Percentiles rank a stretch among this genome's conserved stretches.
These are phyloP conservation scores for Micronycteris hirsuta DNA, from an alignment of 2,113 vertebrate genomes.

Conservation along the genomic window DNA sequence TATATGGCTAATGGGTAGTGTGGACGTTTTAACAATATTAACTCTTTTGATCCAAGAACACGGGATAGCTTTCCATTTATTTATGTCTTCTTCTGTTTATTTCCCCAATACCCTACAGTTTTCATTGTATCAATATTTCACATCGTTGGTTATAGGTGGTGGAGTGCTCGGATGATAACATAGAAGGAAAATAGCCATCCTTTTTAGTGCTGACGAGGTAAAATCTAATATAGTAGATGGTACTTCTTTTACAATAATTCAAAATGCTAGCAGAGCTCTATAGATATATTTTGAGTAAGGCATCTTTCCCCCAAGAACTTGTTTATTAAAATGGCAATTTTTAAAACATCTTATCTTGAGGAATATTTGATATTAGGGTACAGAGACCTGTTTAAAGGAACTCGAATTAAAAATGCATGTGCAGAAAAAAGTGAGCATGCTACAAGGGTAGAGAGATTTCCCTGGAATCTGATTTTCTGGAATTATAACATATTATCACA, in stretches of 20 bases:
- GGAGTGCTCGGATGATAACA: not conserved
- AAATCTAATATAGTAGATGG: not conserved
- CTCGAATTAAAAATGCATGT: not conserved
- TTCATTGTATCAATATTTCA: not conserved
- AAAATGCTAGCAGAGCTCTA: not conserved
- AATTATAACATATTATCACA: not conserved
- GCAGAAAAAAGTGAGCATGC: not conserved
- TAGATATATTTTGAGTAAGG: not conserved
- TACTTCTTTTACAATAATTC: not conserved
- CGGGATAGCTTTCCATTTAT: not conserved
- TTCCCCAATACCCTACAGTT: not conserved
- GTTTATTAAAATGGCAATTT: conserved; percentile 21
- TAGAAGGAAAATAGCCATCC: not conserved
- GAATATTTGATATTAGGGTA: not conserved
- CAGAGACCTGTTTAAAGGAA: not conserved
- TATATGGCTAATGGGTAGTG: not conserved
- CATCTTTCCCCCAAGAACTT: not conserved
- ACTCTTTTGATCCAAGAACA: not conserved
- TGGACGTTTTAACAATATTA: not conserved
- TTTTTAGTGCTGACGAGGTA: not conserved
- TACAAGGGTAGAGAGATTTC: not conserved
- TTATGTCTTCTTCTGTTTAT: not conserved
- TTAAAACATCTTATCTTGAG: not conserved
- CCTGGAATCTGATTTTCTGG: conserved; percentile 14
- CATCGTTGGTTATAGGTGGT: not conserved